These are phyloP conservation scores for Caenorhabditis imperialis DNA, from an alignment of 2,888 invertebrate genomes.

Conservation along the genomic window DNA sequence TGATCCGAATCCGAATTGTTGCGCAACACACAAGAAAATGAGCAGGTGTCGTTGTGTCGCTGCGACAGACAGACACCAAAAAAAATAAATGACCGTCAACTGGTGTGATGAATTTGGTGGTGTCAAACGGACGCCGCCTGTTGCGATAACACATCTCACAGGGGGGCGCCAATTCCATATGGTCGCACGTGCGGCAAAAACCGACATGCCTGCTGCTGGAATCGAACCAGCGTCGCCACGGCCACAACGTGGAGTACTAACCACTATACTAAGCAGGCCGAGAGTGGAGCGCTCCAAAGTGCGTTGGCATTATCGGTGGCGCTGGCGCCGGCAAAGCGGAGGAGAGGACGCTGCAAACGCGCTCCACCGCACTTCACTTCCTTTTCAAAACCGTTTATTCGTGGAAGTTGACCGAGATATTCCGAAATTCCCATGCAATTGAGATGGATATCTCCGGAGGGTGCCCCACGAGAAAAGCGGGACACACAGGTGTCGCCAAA, in stretches of 20 bases:
- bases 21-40: not conserved
- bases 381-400: not conserved
- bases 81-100: too few relatives aligned
- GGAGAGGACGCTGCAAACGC: too few relatives aligned
- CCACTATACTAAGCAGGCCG: slow-evolving; percentile 69
- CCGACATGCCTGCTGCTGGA: slow-evolving; percentile 71
- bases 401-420: too few relatives aligned
- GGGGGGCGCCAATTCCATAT: slow-evolving; percentile 70
- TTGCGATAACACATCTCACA: too few relatives aligned
- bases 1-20: not conserved
- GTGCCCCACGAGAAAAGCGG: not conserved
- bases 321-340: not conserved
- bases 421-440: slow-evolving; percentile 7
- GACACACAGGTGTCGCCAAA: slow-evolving; percentile 35
- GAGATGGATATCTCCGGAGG: too few relatives aligned
- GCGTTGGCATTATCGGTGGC: slow-evolving; percentile 1
- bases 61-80: too few relatives aligned
- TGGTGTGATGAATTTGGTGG: too few relatives aligned
- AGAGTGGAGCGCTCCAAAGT: not conserved
- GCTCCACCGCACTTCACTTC: too few relatives aligned
- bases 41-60: slow-evolving; percentile 25
- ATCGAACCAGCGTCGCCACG: slow-evolving; percentile 77
- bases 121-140: slow-evolving; percentile 68
- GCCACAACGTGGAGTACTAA: slow-evolving; percentile 78
- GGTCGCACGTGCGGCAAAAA: too few relatives aligned